Evolutionary conservation across 2,888 invertebrate species (phyloP), one percentile per base, ranked within the genome.

Genomic region (Nysson spinosus): DNA sequence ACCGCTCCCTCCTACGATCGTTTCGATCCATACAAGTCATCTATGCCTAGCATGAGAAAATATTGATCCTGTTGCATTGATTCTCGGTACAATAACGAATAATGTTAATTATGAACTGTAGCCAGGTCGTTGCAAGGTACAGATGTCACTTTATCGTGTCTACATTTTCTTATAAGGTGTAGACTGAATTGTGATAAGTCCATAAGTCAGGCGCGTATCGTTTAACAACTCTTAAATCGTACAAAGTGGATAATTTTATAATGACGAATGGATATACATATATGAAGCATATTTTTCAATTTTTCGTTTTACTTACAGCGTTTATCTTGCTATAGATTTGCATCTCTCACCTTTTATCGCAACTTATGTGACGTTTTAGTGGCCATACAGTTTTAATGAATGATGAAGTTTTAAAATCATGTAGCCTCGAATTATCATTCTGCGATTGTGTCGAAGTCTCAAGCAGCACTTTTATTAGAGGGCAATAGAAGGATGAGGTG

Each of bases 1-100:
- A 83, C 85, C 12, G 78, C 83, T 32, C 81, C 81, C 1, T 85
- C 85, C 1, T 85, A 86, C 63, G 85, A 86, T 65, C 83, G 87
- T 40, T 87, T 85, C 51, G 87, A 87, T 44, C 85, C 86, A 1
- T 87, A 87, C 71, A 87, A 87, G 65, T 81, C 83, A 14, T 82
- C 85, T n/a, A 82, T 86, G 76, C 80, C 83, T 9, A 84, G 81
- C 67, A 81, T 86, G 82, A 83, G 87, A 70, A 87, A 86, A 71
- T 87, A 87, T 69, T 86, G 80, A 79, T 79, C 39, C 40, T 34
- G 46, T 43, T 28, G 24, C 6, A 16, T 32, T 5, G 30, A 50
- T 42, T 34, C 42, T 5, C 24, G 30, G 19, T 44, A 35, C 26
- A 37, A 14, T 19, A 37, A 42, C 39, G 17, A 57, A 19, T 52